Evolutionary conservation across 2,113 vertebrate species (phyloP), one percentile per base, ranked within the genome.

Genomic region (Tautogolabrus adspersus): DNA sequence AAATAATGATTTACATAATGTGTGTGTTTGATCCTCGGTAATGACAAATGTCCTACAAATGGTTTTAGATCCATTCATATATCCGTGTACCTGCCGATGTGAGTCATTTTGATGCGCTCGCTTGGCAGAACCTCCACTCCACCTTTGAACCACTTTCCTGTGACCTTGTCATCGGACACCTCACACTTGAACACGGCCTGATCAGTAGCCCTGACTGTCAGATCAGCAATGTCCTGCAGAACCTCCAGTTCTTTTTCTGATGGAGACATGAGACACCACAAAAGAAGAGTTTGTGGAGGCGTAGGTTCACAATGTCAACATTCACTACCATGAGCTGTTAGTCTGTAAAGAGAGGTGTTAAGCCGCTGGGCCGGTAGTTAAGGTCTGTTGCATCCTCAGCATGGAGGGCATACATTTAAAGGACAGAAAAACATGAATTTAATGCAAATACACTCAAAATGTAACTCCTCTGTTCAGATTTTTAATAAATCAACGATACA

Each of bases 101-200:
- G 97, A 73, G 91, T 91, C 46, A 96, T 96, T 64, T 93, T 96
- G 85, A 96, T 91, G 63, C 96, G 95, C 4, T 95, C 88, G 38
- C 92, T 96, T 49, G 96, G 87, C 59, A 92, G 38, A n/a, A 98
- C 95, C 84, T 98, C 97, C 13, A 96, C 83, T 1, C 97, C 96
- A 0, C 97, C 96, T 89, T 96, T 97, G 75, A 85, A 96, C 97
- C 97, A 98, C 87, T 97, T 97, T 67, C 97, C 97, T 0, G 96
- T 97, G 66, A 98, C 97, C 83, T 97, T 97, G 2, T 96, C 96
- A 0, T 98, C 96, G 0, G 97, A 98, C 80, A 98, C 96, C 81
- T 98, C 97, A n/a, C 97, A 98, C 85, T 95, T 96, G 92, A 98
- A 98, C 89, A 96, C 7, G 0, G 97, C 97, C 92, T 96, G 96